A percentile compares a stretch with the other conserved stretches of the same genome.
phyloP scores from a whole-genome alignment of 2,797 vertebrate genomes.

The Heliangelus exortis region DNA sequence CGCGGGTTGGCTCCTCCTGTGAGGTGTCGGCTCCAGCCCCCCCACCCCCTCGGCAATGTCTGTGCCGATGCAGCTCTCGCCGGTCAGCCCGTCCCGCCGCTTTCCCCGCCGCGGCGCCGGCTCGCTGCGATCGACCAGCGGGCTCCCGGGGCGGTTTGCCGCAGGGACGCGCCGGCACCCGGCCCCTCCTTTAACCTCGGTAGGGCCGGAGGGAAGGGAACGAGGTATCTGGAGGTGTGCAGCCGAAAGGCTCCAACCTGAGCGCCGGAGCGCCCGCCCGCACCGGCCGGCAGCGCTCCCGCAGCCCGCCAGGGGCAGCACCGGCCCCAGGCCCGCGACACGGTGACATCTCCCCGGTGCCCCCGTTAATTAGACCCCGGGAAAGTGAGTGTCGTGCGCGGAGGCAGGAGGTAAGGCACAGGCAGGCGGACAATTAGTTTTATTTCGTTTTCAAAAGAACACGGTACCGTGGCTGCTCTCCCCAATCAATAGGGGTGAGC shows the following conservation, averaged over 20 bases:
- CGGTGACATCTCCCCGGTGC: slow-evolving; percentile 4
- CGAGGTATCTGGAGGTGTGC: slow-evolving; percentile 37
- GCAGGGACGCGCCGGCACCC: slow-evolving; percentile 71
- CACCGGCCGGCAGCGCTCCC: background rate
- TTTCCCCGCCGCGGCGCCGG: slow-evolving; percentile 75
- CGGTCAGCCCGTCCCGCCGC: background rate
- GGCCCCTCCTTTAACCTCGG: slow-evolving; percentile 24
- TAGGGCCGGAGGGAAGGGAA: background rate
- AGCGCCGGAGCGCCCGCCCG: background rate
- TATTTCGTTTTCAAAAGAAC: background rate
- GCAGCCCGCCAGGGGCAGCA: background rate
- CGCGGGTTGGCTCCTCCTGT: background rate
- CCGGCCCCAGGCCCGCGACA: background rate
- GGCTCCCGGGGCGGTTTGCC: slow-evolving; percentile 74
- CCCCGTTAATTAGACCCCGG: background rate
- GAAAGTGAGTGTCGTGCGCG: background rate
- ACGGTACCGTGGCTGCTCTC: no score
- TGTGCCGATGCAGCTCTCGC: background rate
- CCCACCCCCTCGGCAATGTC: background rate
- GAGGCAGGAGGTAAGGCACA: background rate
- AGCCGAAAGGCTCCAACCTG: slow-evolving; percentile 59
- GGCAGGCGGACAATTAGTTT: background rate
- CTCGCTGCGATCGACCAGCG: slow-evolving; percentile 75
- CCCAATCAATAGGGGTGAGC: background rate
- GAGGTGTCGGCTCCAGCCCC: no score